Evolutionary conservation across 1,140 invertebrate species (phyloP), one percentile per base, ranked within the genome.

Genomic region (Telenomus remus): DNA sequence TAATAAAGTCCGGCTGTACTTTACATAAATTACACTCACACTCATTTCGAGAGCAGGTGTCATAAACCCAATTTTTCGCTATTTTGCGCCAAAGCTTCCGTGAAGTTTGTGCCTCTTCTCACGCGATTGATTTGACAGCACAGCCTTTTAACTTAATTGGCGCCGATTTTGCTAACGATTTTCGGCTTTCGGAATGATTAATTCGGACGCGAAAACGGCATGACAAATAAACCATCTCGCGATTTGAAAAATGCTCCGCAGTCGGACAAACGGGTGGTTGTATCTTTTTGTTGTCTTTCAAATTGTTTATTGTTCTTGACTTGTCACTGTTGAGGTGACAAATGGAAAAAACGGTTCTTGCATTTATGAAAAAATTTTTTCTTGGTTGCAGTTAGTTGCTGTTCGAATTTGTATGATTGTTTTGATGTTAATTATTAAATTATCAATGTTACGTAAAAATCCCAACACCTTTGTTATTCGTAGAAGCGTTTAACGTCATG

Each of bases 1-100:
- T 83, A 71, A 72, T 68, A 78, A 79, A 79, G 63, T 80, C 75
- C 57, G 66, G 74, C 72, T 66, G 61, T 80, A 78, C 77, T 80
- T 82, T 77, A 74, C 75, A 76, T 72, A 77, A 78, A 82, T 81
- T 71, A 71, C 49, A 66, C 69, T 49, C 49, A 61, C 59, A 50
- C 57, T 72, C 65, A 68, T 76, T 76, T 68, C 48, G 37, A 44
- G 14, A 47, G 14, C 56, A 60, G 66, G 37, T 66, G 66, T 68
- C 63, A 48, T 76, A 76, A 69, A 65, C 73, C 48, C 50, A 70
- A 60, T 70, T 76, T 51, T 11, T 60, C 16, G 47, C 35, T 9
- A 39, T 34, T 48, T 37, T 50, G 44, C 51, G 11, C 42, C 11
- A 37, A 68, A 54, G 43, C 46, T 56, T 68, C 27, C 34, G 34